Percentiles rank a stretch among this genome's conserved stretches.
phyloP scores from a whole-genome alignment of 2,888 invertebrate genomes.

The Sinotaia quadrata region DNA sequence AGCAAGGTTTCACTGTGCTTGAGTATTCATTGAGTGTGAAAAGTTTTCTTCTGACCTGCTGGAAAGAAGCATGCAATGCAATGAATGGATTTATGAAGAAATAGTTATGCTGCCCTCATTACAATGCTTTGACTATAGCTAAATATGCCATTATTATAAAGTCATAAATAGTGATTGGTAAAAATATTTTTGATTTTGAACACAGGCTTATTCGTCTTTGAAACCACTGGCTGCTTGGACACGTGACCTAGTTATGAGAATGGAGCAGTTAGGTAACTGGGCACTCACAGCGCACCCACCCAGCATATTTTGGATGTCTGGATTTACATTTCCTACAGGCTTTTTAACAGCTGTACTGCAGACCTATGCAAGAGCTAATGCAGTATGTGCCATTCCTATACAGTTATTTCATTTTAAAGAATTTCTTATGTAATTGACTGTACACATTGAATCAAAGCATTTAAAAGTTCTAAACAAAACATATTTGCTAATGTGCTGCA shows the following conservation, averaged over 20 bases:
- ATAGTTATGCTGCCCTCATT: not conserved
- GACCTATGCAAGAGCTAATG: slow-evolving; percentile 74
- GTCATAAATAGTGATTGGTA: not conserved
- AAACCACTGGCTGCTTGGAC: slow-evolving; percentile 91
- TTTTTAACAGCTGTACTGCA: slow-evolving; percentile 92
- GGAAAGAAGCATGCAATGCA: too few relatives aligned
- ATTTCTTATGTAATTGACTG: too few relatives aligned
- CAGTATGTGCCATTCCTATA: too few relatives aligned
- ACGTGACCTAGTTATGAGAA: slow-evolving; percentile 82
- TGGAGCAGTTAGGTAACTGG: slow-evolving; percentile 85
- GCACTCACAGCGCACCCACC: slow-evolving; percentile 83
- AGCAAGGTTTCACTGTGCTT: too few relatives aligned
- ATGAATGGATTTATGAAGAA: too few relatives aligned
- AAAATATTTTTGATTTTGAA: too few relatives aligned
- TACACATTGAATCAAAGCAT: too few relatives aligned
- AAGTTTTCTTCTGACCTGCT: too few relatives aligned
- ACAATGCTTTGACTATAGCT: not conserved
- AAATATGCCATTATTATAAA: not conserved
- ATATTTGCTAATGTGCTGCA: too few relatives aligned
- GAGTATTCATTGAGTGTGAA: too few relatives aligned
- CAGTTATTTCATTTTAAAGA: too few relatives aligned
- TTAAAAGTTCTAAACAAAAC: too few relatives aligned
- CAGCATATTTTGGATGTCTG: slow-evolving; percentile 87
- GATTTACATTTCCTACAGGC: slow-evolving; percentile 88
- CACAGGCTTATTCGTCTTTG: slow-evolving; percentile 83